These are phyloP conservation scores for Clarias laeviceps DNA, from an alignment of 2,797 vertebrate species.

Conservation along the genomic window DNA sequence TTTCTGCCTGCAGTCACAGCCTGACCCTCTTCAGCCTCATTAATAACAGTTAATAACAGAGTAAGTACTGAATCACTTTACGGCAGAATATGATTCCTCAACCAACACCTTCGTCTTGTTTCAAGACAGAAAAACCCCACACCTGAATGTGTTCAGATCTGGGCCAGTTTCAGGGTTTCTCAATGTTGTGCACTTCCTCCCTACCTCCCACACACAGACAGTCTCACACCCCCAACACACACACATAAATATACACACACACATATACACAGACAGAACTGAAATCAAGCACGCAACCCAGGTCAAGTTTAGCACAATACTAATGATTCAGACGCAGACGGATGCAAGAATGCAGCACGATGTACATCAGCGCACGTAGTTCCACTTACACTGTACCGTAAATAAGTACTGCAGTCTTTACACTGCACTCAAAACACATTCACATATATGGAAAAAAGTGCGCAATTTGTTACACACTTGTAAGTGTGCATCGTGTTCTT, in stretches of 20 bases:
- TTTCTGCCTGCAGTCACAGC: background rate
- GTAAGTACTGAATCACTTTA: background rate
- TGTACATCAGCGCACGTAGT: background rate
- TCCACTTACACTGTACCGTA: background rate
- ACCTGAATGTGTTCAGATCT: background rate
- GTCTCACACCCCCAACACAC: background rate
- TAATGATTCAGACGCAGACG: background rate
- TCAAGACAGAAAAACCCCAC: background rate
- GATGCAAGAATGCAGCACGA: background rate
- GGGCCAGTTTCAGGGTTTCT: slow-evolving; percentile 1
- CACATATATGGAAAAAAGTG: background rate
- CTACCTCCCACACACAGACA: background rate
- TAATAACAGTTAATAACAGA: slow-evolving; percentile 1
- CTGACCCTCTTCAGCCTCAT: no score
- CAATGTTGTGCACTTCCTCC: background rate
- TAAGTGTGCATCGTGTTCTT: background rate
- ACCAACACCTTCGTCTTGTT: background rate
- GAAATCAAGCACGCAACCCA: background rate
- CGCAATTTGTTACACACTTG: background rate
- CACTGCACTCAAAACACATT: no score
- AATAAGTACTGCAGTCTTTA: background rate
- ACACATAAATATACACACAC: background rate
- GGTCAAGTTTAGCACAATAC: slow-evolving; percentile 1
- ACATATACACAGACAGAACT: slow-evolving; percentile 17
- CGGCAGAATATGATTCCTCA: background rate